These are phyloP conservation scores for Myiopsitta monachus DNA, from an alignment of 2,113 vertebrate species.

Conservation along the genomic window DNA sequence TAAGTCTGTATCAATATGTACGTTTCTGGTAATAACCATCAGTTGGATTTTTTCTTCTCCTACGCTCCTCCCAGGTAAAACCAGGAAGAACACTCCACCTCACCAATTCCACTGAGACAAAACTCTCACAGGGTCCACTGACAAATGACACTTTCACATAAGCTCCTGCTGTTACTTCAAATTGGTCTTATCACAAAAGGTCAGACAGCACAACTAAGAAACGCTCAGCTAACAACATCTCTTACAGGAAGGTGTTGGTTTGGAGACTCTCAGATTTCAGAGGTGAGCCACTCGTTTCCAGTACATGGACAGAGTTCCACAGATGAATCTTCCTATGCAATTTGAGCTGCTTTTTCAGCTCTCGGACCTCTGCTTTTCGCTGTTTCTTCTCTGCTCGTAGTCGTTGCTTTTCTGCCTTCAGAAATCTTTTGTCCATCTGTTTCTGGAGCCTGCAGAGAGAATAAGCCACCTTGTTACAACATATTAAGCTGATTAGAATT, in stretches of 20 bases:
- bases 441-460: slow-evolving; percentile 84
- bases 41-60: neutral
- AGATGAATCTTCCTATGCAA: slow-evolving; percentile 91
- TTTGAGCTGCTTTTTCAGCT: slow-evolving; percentile 96
- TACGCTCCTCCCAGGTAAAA: neutral
- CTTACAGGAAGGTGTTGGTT: slow-evolving; percentile 72
- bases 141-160: neutral
- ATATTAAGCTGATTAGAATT: neutral
- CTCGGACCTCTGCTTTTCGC: slow-evolving; percentile 93
- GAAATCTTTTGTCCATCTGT: slow-evolving; percentile 91
- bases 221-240: neutral
- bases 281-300: slow-evolving; percentile 68
- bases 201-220: neutral
- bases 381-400: slow-evolving; percentile 94
- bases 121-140: neutral
- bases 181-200: neutral
- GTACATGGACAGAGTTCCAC: slow-evolving; percentile 85
- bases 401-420: slow-evolving; percentile 94
- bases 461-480: neutral
- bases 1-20: neutral
- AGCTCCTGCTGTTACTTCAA: neutral
- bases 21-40: neutral
- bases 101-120: neutral
- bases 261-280: slow-evolving; percentile 76
- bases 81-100: neutral